phyloP scores from a whole-genome alignment of 2,888 invertebrate genomes.

The Xanthorhoe designata region DNA sequence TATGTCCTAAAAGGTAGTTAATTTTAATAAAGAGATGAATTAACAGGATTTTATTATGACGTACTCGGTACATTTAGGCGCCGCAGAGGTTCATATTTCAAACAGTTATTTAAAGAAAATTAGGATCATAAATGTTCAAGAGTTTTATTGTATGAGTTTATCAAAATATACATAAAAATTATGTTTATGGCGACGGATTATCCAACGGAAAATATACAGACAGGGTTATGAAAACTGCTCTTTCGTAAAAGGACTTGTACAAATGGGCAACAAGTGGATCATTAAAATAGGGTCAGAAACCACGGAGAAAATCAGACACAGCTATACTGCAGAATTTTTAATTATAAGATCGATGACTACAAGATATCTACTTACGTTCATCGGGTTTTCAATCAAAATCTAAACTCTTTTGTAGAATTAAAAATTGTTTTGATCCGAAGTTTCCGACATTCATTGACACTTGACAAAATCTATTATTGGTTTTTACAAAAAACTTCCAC shows the following conservation, averaged over 20 bases:
- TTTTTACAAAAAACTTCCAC: too few relatives aligned
- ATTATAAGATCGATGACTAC: too few relatives aligned
- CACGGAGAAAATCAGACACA: not conserved
- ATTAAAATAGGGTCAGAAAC: not conserved
- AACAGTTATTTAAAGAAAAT: constrained; percentile 18
- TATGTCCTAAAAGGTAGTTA: constrained; percentile 47
- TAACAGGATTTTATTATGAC: constrained; percentile 41
- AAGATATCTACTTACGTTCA: too few relatives aligned
- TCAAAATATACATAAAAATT: not conserved
- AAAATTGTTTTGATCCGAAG: too few relatives aligned
- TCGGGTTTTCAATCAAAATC: too few relatives aligned
- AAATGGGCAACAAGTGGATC: not conserved
- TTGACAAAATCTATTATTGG: too few relatives aligned
- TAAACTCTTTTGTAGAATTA: too few relatives aligned
- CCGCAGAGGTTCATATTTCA: constrained; percentile 22
- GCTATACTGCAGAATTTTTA: too few relatives aligned
- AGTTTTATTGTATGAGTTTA: not conserved
- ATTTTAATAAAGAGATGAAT: constrained; percentile 50
- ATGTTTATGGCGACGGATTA: not conserved
- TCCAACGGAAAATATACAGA: not conserved
- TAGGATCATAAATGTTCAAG: constrained; percentile 20
- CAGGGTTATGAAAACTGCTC: not conserved
- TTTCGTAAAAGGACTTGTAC: not conserved
- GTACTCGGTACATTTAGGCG: constrained; percentile 19
- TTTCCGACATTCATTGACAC: too few relatives aligned